phyloP scores from a whole-genome alignment of 2,888 invertebrate genomes.

The Trissolcus brochymenae region DNA sequence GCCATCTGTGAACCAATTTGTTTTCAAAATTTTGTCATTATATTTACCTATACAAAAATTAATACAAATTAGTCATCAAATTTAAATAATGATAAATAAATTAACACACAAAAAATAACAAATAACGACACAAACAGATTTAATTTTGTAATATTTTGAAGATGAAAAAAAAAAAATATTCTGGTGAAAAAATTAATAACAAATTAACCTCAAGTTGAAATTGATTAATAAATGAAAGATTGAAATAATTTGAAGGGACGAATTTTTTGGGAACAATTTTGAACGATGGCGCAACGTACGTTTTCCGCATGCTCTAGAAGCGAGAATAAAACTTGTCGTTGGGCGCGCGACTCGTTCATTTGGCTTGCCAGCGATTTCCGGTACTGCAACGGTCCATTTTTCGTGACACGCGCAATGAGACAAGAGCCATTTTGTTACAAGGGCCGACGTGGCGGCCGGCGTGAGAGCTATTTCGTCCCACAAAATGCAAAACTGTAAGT shows the following conservation, averaged over 20 bases:
- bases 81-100: no score
- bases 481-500: conserved; percentile 68
- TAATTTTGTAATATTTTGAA: no score
- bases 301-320: not conserved
- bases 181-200: no score
- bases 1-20: no score
- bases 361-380: conserved; percentile 61
- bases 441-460: conserved; percentile 72
- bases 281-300: not conserved
- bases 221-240: not conserved
- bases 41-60: no score
- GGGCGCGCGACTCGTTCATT: conserved; percentile 18
- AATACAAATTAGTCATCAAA: no score
- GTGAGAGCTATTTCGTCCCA: conserved; percentile 51
- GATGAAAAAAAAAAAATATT: no score
- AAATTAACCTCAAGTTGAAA: not conserved
- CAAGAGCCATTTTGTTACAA: conserved; percentile 72
- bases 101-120: no score
- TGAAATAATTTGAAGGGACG: not conserved
- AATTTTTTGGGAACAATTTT: not conserved
- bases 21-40: no score
- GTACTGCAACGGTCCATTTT: conserved; percentile 67
- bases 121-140: no score
- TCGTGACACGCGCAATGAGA: conserved; percentile 71
- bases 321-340: not conserved